Conservation (phyloP, 2,797 vertebrate genomes). For the Ctenosaura bakeri region DNA sequence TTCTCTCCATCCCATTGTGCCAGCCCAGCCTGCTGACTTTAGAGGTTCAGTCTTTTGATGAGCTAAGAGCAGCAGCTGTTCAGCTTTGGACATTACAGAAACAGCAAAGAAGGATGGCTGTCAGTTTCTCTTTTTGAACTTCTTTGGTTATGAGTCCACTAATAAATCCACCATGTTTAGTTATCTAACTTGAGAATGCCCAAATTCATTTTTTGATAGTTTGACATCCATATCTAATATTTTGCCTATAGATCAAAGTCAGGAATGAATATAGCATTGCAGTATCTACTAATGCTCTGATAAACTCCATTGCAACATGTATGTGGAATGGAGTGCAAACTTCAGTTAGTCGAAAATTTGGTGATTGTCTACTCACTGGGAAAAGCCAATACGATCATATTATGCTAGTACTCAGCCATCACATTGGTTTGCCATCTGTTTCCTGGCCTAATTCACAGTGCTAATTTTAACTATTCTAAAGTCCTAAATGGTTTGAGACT, state of each 20-base stretch:
- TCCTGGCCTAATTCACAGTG: no score
- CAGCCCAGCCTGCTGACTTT: constrained; percentile 44
- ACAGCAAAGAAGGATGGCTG: constrained; percentile 25
- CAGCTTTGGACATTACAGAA: constrained; percentile 28
- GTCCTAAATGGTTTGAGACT: no score
- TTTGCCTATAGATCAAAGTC: background rate
- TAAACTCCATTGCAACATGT: no score
- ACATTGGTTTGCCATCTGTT: no score
- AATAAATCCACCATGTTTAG: background rate
- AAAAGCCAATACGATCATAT: no score
- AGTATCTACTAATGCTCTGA: no score
- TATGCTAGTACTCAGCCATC: no score
- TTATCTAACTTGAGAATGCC: background rate
- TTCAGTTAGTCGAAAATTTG: background rate
- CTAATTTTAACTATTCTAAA: no score
- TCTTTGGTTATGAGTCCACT: no score
- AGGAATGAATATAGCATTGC: background rate
- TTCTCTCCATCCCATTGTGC: background rate
- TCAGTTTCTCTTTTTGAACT: constrained; percentile 4
- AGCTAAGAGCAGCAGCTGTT: constrained; percentile 33
- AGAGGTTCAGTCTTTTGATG: constrained; percentile 42
- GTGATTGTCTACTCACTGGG: no score
- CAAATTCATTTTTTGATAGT: background rate
- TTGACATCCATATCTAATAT: background rate
- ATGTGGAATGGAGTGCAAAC: no score